These are phyloP conservation scores for Hylomyscus alleni DNA, from an alignment of 2,797 vertebrate species.

Conservation along the genomic window DNA sequence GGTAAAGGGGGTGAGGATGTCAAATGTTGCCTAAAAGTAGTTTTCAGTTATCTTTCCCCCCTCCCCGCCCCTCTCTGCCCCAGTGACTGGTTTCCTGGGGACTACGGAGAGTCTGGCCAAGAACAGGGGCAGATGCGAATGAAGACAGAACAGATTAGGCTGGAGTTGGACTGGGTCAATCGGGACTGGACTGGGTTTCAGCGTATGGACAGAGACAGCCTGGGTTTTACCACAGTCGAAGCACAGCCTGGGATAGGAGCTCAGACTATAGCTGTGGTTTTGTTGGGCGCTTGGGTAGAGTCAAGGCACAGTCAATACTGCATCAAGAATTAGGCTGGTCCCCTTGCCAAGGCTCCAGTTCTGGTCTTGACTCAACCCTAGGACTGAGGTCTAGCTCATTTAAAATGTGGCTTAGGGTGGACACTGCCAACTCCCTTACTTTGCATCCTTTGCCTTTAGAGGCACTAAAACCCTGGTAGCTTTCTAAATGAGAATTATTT, in stretches of 20 bases:
- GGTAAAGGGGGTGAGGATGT: neutral
- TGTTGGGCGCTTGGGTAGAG: neutral
- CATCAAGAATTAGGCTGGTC: neutral
- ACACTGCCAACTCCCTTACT: neutral
- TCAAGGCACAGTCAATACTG: neutral
- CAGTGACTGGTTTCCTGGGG: neutral
- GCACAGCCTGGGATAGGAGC: neutral
- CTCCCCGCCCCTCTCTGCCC: neutral
- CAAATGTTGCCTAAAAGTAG: neutral
- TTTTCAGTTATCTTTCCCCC: neutral
- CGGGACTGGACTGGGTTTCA: neutral
- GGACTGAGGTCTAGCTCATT: neutral
- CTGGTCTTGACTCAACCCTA: neutral
- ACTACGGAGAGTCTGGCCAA: neutral
- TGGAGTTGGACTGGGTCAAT: neutral
- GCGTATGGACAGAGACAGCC: neutral
- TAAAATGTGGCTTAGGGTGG: neutral
- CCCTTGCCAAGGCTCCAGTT: neutral
- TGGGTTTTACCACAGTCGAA: neutral
- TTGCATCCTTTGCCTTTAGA: neutral
- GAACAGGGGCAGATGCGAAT: neutral
- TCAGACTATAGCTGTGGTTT: neutral
- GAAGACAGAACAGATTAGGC: neutral
- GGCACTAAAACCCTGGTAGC: neutral
- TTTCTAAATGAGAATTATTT: constrained; percentile 47